Conservation (phyloP, 1,140 invertebrate species). For the Drosophila pseudoananassae region DNA sequence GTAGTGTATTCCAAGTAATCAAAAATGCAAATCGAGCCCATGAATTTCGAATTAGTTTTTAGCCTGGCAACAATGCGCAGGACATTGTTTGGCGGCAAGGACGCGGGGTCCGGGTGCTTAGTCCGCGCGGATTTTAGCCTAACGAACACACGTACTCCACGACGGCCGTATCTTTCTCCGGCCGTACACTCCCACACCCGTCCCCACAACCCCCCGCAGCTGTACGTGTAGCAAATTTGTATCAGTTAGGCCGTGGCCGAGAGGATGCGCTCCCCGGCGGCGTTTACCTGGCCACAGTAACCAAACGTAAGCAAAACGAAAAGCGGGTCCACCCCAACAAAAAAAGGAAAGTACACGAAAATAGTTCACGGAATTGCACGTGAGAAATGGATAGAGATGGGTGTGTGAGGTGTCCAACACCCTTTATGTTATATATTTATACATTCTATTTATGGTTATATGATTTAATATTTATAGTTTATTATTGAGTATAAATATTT, state of each 20-base stretch:
- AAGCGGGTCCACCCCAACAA: neutral
- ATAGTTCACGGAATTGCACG: constrained; percentile 51
- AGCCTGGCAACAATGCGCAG: constrained; percentile 50
- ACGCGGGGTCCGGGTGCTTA: constrained; percentile 44
- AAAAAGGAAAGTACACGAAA: constrained; percentile 30
- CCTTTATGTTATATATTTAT: neutral
- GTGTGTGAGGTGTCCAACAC: constrained; percentile 11
- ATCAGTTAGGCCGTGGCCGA: constrained; percentile 64
- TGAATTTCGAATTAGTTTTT: constrained; percentile 82
- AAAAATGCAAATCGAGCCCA: constrained; percentile 82
- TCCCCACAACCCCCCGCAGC: constrained; percentile 7
- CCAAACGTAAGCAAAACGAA: constrained; percentile 11
- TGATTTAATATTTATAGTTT: no score
- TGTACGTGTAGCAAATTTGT: constrained; percentile 78
- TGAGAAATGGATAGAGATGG: constrained; percentile 35
- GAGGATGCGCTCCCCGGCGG: constrained; percentile 47
- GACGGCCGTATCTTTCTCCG: constrained; percentile 19
- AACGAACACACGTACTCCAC: constrained; percentile 73
- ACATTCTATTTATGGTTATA: no score
- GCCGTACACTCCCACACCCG: neutral
- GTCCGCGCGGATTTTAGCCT: constrained; percentile 72
- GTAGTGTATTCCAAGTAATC: constrained; percentile 75
- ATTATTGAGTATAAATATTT: no score
- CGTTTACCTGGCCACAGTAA: constrained; percentile 54
- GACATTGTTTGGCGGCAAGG: constrained; percentile 11